Evolutionary conservation across 2,888 invertebrate species (phyloP).

Genomic region (Amorpha juglandis): DNA sequence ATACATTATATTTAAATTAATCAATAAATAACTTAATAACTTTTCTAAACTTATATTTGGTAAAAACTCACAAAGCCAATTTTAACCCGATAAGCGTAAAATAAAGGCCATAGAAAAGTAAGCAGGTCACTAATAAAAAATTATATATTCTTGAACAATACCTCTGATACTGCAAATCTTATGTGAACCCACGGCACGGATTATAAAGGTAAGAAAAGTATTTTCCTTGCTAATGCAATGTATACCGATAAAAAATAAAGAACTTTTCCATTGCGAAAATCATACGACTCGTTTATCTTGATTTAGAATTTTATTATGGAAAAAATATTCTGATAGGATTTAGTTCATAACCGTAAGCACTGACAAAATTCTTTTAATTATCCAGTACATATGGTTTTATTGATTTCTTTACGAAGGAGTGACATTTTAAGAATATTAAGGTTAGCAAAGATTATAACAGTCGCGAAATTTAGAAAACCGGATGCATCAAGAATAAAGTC

Average conservation of each 20-base stretch:
- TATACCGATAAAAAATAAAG: constrained; percentile 26
- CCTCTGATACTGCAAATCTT: neutral
- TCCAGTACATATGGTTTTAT: too few species aligned
- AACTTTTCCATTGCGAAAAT: neutral
- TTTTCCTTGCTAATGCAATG: constrained; percentile 21
- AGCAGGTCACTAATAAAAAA: neutral
- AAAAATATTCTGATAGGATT: too few species aligned
- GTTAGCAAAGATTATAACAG: too few species aligned
- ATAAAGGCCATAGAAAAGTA: neutral
- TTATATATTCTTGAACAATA: neutral
- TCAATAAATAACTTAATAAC: too few species aligned
- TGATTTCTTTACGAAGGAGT: too few species aligned
- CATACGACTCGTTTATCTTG: neutral
- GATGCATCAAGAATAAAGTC: neutral
- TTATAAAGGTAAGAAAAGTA: constrained; percentile 14
- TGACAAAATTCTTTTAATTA: too few species aligned
- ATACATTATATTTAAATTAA: too few species aligned
- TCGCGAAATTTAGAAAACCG: neutral
- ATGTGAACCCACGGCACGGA: constrained; percentile 15
- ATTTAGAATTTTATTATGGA: neutral
- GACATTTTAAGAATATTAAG: too few species aligned
- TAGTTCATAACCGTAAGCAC: too few species aligned
- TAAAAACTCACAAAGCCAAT: neutral
- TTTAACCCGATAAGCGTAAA: neutral
- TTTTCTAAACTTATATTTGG: too few species aligned